These are phyloP conservation scores for Contarinia nasturtii DNA, from an alignment of 1,140 invertebrate genomes.

Conservation along the genomic window DNA sequence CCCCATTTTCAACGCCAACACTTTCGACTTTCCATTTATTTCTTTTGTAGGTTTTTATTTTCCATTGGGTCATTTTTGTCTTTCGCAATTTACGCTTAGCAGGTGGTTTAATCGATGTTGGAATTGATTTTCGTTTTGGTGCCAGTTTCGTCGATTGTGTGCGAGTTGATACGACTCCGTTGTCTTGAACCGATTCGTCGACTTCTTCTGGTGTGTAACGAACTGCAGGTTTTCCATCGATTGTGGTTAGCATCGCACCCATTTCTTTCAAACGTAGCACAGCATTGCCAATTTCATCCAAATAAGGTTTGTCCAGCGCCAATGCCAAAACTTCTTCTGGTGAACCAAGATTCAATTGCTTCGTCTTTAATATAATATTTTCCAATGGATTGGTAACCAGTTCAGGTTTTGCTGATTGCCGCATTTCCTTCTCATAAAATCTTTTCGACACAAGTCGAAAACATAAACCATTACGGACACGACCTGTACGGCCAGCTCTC, in stretches of 20 bases:
- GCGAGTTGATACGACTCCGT: no score
- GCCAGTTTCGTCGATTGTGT: no score
- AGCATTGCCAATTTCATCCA: slow-evolving; percentile 61
- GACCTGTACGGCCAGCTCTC: slow-evolving; percentile 56
- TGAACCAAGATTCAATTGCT: slow-evolving; percentile 65
- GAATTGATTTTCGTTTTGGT: no score
- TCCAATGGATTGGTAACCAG: slow-evolving; percentile 67
- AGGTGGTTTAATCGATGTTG: no score
- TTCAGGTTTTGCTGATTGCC: slow-evolving; percentile 45
- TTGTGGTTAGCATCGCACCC: slow-evolving; percentile 43
- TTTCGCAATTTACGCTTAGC: no score
- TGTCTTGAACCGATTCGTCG: no score
- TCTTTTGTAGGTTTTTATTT: no score
- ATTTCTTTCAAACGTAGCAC: slow-evolving; percentile 72
- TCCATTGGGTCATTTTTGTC: no score
- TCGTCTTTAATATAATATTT: slow-evolving; percentile 63
- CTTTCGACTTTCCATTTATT: no score
- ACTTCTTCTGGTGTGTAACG: no score
- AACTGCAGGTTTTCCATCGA: slow-evolving; percentile 27
- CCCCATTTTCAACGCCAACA: no score
- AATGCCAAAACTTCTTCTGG: slow-evolving; percentile 65
- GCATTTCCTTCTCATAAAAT: slow-evolving; percentile 44
- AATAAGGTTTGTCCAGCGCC: slow-evolving; percentile 72
- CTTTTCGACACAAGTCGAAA: slow-evolving; percentile 59
- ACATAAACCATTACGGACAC: slow-evolving; percentile 67